phyloP scores from a whole-genome alignment of 2,797 vertebrate genomes.

The Peromyscus attwateri region DNA sequence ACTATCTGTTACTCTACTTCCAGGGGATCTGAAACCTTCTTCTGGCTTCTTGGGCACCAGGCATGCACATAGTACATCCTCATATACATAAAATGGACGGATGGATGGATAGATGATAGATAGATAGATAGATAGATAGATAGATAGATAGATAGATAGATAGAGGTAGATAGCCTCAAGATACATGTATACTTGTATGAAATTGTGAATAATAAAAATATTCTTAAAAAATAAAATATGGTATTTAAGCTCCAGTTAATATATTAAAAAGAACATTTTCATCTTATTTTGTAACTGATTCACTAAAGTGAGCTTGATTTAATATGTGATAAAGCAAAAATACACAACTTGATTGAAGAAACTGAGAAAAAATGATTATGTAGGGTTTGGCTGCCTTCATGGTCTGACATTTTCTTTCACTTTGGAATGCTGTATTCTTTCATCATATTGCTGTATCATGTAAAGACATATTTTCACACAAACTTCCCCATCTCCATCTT shows the following conservation, averaged over 20 bases:
- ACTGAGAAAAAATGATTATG: constrained; percentile 73
- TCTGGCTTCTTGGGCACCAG: background rate
- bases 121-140: fast-evolving
- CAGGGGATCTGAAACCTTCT: background rate
- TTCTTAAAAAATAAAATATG: background rate
- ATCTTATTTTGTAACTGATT: constrained; percentile 73
- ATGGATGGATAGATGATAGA: background rate
- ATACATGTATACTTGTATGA: background rate
- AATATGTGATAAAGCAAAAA: background rate
- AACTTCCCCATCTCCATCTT: background rate
- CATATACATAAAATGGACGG: background rate
- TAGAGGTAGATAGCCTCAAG: background rate
- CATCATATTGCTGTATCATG: background rate
- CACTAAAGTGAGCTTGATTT: constrained; percentile 76
- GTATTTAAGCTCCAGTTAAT: constrained; percentile 63
- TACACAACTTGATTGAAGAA: constrained; percentile 77
- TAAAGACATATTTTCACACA: background rate
- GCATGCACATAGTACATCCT: background rate
- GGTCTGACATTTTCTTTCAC: constrained; percentile 69
- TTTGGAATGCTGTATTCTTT: constrained; percentile 27
- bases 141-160: no score
- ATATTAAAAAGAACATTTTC: constrained; percentile 53
- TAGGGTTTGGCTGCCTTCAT: constrained; percentile 69
- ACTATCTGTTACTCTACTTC: background rate
- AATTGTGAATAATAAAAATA: background rate